A percentile compares a stretch with the other conserved stretches of the same genome.
These are phyloP conservation scores for Caenorhabditis briggsae DNA, from an alignment of 1,140 invertebrate species.

Conservation along the genomic window DNA sequence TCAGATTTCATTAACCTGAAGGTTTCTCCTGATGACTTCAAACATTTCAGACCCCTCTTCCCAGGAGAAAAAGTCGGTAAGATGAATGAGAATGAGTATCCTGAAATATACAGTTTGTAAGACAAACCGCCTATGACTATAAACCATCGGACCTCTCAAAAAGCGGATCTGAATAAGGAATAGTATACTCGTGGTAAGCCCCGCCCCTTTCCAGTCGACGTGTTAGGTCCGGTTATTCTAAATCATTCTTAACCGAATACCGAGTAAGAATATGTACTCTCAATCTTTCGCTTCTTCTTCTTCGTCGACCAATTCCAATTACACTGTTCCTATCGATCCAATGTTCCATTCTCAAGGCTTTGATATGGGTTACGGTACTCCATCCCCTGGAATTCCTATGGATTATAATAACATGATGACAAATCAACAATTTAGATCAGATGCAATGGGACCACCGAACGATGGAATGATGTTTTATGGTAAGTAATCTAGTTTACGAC, in stretches of 20 bases:
- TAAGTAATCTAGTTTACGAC: too few relatives aligned
- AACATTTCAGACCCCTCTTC: too few relatives aligned
- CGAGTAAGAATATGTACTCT: neutral
- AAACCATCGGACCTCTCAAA: too few relatives aligned
- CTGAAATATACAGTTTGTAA: too few relatives aligned
- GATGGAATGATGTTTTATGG: too few relatives aligned
- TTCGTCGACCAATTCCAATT: neutral
- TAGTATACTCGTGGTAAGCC: neutral
- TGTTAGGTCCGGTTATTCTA: neutral
- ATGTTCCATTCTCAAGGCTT: neutral
- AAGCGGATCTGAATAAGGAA: neutral
- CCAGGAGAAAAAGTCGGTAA: neutral
- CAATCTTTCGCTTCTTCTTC: slow-evolving; percentile 13
- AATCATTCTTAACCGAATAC: slow-evolving; percentile 35
- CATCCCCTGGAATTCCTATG: neutral
- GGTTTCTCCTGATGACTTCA: too few relatives aligned
- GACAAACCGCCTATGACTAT: too few relatives aligned
- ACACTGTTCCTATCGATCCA: neutral
- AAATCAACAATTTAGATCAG: neutral
- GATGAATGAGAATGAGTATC: neutral
- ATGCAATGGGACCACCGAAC: too few relatives aligned
- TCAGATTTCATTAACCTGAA: too few relatives aligned
- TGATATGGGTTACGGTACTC: neutral
- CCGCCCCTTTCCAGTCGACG: neutral
- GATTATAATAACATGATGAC: slow-evolving; percentile 13